Percentiles rank a stretch among this genome's conserved stretches.
Evolutionary conservation across 2,113 vertebrate species (phyloP).

Genomic region (Dromas ardeola): DNA sequence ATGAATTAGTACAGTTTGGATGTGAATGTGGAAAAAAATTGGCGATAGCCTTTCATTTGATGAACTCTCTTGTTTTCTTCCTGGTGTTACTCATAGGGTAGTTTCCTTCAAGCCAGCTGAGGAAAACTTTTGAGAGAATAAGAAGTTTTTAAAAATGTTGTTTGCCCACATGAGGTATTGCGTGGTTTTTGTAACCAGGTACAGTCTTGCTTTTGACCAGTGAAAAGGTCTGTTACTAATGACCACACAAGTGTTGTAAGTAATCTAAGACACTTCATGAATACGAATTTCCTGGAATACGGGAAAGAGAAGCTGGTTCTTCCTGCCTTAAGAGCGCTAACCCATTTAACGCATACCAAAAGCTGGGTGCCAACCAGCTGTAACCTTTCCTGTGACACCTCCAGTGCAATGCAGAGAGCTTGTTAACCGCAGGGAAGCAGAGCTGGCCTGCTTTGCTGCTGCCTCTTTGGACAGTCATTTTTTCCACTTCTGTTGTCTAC

Average conservation of each 20-base stretch:
- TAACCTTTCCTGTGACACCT: not conserved
- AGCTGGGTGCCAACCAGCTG: not conserved
- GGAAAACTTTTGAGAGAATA: not conserved
- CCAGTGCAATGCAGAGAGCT: not conserved
- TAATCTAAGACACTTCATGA: not conserved
- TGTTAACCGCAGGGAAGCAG: not conserved
- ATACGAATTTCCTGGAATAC: not conserved
- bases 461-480: not conserved
- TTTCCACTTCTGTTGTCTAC: not conserved
- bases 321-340: not conserved
- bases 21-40: not conserved
- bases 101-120: not conserved
- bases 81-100: not conserved
- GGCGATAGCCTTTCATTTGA: not conserved
- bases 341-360: rapidly evolving
- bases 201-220: not conserved
- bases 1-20: not conserved
- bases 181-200: not conserved
- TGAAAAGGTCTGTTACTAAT: not conserved
- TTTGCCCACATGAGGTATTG: not conserved
- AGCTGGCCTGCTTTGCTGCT: not conserved
- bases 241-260: not conserved
- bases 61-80: not conserved
- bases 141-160: not conserved
- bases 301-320: not conserved